Percentiles rank a stretch among this genome's conserved stretches.
Conservation (phyloP, 1,140 invertebrate species). For the Doryteuthis pealeii region DNA sequence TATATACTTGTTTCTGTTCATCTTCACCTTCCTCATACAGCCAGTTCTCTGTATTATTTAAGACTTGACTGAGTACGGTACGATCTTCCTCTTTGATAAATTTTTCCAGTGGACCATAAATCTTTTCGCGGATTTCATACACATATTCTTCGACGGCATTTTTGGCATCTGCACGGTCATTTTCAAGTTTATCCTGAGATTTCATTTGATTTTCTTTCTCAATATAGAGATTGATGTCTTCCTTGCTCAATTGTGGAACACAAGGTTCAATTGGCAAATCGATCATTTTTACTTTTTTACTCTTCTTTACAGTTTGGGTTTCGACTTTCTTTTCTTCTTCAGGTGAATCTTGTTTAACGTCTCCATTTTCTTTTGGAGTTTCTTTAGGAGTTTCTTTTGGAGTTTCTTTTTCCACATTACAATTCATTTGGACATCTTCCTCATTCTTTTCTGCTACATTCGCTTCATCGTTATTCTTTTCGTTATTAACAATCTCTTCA, state of each 20-base stretch:
- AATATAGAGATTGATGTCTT: constrained; percentile 72
- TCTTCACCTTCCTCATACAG: constrained; percentile 89
- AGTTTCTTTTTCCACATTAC: neutral
- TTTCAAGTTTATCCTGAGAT: constrained; percentile 85
- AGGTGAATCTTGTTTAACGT: constrained; percentile 9
- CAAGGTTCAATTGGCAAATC: constrained; percentile 79
- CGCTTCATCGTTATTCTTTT: neutral
- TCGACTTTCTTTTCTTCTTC: constrained; percentile 54
- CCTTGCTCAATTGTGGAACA: constrained; percentile 70
- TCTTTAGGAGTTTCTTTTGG: neutral
- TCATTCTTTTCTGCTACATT: neutral
- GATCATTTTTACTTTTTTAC: constrained; percentile 71
- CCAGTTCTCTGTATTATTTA: constrained; percentile 92
- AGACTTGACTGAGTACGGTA: constrained; percentile 67
- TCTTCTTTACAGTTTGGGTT: constrained; percentile 42
- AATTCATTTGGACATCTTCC: neutral
- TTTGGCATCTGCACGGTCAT: constrained; percentile 89
- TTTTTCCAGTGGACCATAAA: constrained; percentile 73
- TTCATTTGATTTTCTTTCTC: constrained; percentile 91
- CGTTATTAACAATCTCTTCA: neutral
- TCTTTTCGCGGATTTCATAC: constrained; percentile 88
- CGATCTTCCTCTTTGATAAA: constrained; percentile 75
- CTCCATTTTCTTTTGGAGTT: neutral
- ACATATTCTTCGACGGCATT: constrained; percentile 98
- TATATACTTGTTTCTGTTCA: constrained; percentile 80